Evolutionary conservation across 2,888 invertebrate species (phyloP), one percentile per base, ranked within the genome.

Genomic region (Muscina levida): DNA sequence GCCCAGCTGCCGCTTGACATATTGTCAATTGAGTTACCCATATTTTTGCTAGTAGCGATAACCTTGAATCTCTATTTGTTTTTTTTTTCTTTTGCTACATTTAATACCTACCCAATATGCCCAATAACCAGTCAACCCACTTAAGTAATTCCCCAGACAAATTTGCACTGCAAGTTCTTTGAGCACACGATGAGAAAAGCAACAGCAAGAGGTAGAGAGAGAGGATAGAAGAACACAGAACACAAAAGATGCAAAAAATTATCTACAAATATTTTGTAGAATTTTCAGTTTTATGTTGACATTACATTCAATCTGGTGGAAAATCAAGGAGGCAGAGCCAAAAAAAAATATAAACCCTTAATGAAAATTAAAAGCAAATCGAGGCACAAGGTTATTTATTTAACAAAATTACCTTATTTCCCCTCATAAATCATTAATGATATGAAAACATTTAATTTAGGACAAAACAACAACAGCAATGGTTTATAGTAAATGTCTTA

Each of bases 371-470:
- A 51, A 19, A 6, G 51, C 19, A 53, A 53, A 19, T 3, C 13
- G 10, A 5, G 46, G 46, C 46, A 44, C 17, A 68, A 68, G 67
- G 67, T 68, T 68, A 53, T 68, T 68, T 68, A 68, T 68, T 68
- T 53, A 68, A 53, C 17, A 48, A 53, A 68, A 68, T 68, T 68
- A 68, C 67, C 67, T 68, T 68, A 22, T 53, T 53, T 51, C 53
- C 67, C 67, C 51, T 68, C 37, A 53, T 68, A 68, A 68, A 68
- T 68, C 51, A 51, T 53, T 68, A 68, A 68, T 39, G 67, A 53
- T 68, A 68, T 68, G 53, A 68, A 53, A 53, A 68, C 67, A 68
- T 53, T 68, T 68, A 51, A 68, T 68, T 51, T 68, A 39, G n/a
- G 51, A 31, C 53, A 1, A 51, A 37, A 2, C 2, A 17, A 48